These are phyloP conservation scores for Ditula angustiorana DNA, from an alignment of 2,888 invertebrate species.

Conservation along the genomic window DNA sequence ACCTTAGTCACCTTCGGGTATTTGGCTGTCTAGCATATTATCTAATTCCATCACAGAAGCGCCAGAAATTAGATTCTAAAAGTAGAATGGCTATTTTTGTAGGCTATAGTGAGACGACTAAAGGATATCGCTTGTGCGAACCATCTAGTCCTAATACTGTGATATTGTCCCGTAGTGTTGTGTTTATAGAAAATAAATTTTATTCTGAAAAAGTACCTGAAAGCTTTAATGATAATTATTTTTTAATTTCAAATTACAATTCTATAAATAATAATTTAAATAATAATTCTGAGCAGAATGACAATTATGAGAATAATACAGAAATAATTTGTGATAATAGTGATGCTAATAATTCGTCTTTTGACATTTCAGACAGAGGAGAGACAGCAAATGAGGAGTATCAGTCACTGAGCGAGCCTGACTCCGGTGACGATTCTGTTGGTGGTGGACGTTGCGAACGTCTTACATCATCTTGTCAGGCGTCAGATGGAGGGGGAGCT, in stretches of 20 bases:
- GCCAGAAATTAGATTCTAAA: neutral
- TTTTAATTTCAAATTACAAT: neutral
- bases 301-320: neutral
- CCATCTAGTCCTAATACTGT: neutral
- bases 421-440: neutral
- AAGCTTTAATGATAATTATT: neutral
- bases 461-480: neutral
- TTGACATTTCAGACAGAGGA: neutral
- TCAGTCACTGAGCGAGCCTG: neutral
- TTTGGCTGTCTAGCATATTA: conserved; percentile 21
- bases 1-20: conserved; percentile 19
- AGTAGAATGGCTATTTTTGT: neutral
- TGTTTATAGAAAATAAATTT: neutral
- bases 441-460: neutral
- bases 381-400: neutral
- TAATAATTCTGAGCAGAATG: neutral
- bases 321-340: neutral
- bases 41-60: neutral
- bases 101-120: neutral
- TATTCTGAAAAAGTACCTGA: neutral
- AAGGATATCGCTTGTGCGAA: neutral
- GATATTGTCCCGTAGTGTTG: neutral
- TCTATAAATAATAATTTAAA: neutral
- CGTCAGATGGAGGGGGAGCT: neutral
- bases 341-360: neutral